Evolutionary conservation across 2,797 vertebrate species (phyloP), one percentile per base, ranked within the genome.

Genomic region (Graptemys geographica): DNA sequence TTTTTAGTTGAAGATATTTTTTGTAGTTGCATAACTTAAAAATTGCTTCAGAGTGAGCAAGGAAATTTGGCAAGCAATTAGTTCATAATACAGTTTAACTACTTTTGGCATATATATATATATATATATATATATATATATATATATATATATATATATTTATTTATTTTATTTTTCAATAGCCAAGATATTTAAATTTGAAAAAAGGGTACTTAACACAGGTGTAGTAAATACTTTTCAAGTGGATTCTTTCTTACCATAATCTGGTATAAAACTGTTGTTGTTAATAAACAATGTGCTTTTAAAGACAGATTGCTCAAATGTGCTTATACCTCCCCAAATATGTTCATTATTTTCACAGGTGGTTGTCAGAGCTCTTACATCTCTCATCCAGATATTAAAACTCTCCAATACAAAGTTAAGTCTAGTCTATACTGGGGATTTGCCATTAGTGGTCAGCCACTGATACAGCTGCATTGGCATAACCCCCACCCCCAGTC

Each of bases 21-120:
- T 53, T 59, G 11, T 56, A 27, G 44, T 83, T 80, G 1, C 18
- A 8, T 88, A 78, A 76, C 49, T 85, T 92, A 57, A 88, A 94
- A 94, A 89, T 1, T 21, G 2, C 44, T 89, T 28, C 62, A 62
- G 52, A 4, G 3, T 55, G 89, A 93, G 47, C 23, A 93, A 62
- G 10, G 89, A 88, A 94, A 86, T 37, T 85, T 95, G 76, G 25
- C 51, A 94, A 87, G 25, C 37, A 87, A 90, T 52, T 81, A 79
- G 12, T 83, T 90, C 25, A 65, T 74, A 91, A n/a, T 33, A 79
- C 7, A 16, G 51, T 88, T 86, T 90, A 90, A 88, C 89, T 94
- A 57, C 12, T 92, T 93, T 87, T 81, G 79, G 21, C 2, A 33
- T 44, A 8, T 44, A 41, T 83, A 13, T 41, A 31, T 10, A 9